phyloP scores from a whole-genome alignment of 2,888 invertebrate genomes.

The Orchesella flavescens region DNA sequence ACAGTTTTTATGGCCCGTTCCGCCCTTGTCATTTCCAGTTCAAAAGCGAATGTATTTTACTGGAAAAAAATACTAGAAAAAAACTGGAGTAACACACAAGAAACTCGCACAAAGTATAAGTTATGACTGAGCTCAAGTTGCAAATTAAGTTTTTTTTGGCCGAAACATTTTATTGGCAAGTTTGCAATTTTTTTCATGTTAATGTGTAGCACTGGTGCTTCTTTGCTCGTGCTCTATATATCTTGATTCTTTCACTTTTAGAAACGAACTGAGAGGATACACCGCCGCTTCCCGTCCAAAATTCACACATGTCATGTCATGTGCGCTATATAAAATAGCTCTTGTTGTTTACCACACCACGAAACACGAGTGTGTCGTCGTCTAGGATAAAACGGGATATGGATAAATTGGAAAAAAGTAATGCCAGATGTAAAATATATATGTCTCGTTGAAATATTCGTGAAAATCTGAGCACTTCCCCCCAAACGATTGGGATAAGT shows the following conservation, averaged over 20 bases:
- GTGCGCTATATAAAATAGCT: slow-evolving; percentile 19
- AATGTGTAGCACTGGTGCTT: no score
- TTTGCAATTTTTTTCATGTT: not conserved
- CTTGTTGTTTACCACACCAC: slow-evolving; percentile 1
- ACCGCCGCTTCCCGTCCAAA: no score
- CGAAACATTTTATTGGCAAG: not conserved
- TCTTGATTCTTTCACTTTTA: slow-evolving; percentile 7
- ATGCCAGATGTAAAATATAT: slow-evolving; percentile 50
- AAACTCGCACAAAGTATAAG: not conserved
- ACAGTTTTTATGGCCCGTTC: not conserved
- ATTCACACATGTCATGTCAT: slow-evolving; percentile 43
- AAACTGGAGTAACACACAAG: not conserved
- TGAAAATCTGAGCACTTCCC: no score
- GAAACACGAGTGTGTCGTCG: no score
- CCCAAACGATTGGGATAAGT: no score
- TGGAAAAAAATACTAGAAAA: not conserved
- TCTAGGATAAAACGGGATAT: not conserved
- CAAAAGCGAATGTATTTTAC: slow-evolving; percentile 16
- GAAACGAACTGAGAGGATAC: no score
- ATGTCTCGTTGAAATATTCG: no score
- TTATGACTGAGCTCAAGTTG: not conserved
- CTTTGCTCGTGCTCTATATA: no score
- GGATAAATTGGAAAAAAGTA: not conserved
- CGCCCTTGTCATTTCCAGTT: slow-evolving; percentile 46
- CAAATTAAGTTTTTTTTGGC: not conserved